phyloP scores from a whole-genome alignment of 2,888 invertebrate genomes.

The Baronia brevicornis region DNA sequence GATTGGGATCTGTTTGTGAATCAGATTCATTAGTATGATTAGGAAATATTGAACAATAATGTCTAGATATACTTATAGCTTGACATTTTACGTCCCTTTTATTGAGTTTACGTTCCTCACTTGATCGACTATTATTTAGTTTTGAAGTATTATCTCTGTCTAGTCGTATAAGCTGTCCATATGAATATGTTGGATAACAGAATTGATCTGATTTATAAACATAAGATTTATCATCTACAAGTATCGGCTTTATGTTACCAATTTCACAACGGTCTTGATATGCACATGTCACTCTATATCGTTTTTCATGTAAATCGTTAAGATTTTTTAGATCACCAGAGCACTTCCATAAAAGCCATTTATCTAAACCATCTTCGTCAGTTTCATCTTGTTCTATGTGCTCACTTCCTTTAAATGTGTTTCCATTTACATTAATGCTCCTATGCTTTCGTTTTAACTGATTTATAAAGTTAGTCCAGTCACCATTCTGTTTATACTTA shows the following conservation, averaged over 20 bases:
- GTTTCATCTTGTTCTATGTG: too few species aligned
- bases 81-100: constrained; percentile 11
- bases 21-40: too few species aligned
- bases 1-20: too few species aligned
- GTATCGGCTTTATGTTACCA: constrained; percentile 1
- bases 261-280: too few species aligned
- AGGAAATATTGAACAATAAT: too few species aligned
- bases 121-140: too few species aligned
- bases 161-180: constrained; percentile 30
- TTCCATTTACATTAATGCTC: constrained; percentile 3
- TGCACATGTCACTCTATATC: too few species aligned
- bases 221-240: constrained; percentile 8
- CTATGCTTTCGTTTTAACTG: constrained; percentile 41
- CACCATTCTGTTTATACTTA: constrained; percentile 39
- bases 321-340: constrained; percentile 27
- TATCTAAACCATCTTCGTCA: constrained; percentile 29
- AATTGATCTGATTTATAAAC: constrained; percentile 22
- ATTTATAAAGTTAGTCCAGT: constrained; percentile 54
- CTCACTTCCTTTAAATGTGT: background rate
- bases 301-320: constrained; percentile 31
- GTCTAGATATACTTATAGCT: too few species aligned
- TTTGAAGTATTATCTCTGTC: too few species aligned
- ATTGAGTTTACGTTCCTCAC: too few species aligned
- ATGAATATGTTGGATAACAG: constrained; percentile 40
- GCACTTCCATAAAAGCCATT: constrained; percentile 22